phyloP scores from a whole-genome alignment of 2,113 vertebrate species.

The Daubentonia madagascariensis region DNA sequence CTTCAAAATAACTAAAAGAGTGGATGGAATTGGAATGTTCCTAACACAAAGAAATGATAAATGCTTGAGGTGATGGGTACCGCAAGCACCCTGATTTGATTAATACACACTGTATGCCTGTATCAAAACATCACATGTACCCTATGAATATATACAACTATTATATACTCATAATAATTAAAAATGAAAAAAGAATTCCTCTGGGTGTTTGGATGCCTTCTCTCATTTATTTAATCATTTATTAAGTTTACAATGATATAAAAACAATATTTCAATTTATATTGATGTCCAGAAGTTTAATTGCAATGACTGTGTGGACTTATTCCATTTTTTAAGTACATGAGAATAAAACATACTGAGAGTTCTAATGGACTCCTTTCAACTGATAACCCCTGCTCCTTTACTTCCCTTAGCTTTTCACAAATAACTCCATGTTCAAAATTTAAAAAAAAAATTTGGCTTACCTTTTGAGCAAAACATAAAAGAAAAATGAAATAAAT shows the following conservation, averaged over 20 bases:
- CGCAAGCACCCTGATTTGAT: no score
- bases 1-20: no score
- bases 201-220: conserved; percentile 11
- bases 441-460: conserved; percentile 59
- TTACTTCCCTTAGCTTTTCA: conserved; percentile 81
- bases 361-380: conserved; percentile 80
- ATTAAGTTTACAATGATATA: neutral
- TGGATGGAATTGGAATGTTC: no score
- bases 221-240: neutral
- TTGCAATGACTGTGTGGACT: conserved; percentile 40
- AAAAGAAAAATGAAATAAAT: conserved; percentile 49
- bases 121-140: no score
- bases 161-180: no score
- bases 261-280: conserved; percentile 63
- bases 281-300: conserved; percentile 63
- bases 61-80: no score
- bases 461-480: conserved; percentile 63
- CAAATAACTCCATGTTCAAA: conserved; percentile 82
- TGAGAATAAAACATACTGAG: conserved; percentile 56
- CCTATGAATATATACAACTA: no score
- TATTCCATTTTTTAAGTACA: conserved; percentile 63
- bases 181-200: conserved; percentile 36
- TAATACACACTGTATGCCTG: no score
- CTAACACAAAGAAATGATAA: no score
- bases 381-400: conserved; percentile 81